A percentile compares a stretch with the other conserved stretches of the same genome.
phyloP scores from a whole-genome alignment of 2,797 vertebrate genomes.

The Varecia variegata region DNA sequence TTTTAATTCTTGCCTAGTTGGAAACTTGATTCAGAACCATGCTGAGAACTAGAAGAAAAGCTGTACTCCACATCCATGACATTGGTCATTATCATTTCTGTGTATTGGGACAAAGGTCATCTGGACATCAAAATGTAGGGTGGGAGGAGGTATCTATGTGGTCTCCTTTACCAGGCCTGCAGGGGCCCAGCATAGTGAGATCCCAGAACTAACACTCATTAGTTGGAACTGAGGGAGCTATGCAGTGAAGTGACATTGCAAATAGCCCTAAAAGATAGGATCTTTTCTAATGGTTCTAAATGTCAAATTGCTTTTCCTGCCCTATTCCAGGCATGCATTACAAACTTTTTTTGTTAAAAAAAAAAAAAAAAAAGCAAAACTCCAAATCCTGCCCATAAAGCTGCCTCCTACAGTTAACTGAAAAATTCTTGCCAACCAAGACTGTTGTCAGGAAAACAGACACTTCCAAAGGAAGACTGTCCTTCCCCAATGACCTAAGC shows the following conservation, averaged over 20 bases:
- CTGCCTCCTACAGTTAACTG: not conserved
- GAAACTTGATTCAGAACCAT: conserved; percentile 46
- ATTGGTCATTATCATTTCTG: not conserved
- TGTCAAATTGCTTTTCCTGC: conserved; percentile 13
- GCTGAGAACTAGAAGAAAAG: conserved; percentile 28
- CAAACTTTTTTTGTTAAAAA: not conserved
- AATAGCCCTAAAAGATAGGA: not conserved
- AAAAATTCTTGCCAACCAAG: conserved; percentile 30
- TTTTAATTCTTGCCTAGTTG: conserved; percentile 47
- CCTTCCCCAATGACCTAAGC: not conserved
- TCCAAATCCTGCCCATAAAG: not conserved
- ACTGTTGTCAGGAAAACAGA: conserved; percentile 24
- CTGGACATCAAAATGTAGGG: not conserved
- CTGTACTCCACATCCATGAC: not conserved
- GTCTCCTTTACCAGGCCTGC: not conserved
- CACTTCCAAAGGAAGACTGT: not conserved
- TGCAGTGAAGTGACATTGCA: not conserved
- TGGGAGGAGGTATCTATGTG: not conserved
- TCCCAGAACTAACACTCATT: not conserved
- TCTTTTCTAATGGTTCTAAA: conserved; percentile 23
- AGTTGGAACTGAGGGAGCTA: not conserved
- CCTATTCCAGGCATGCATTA: not conserved
- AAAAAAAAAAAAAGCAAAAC: not conserved
- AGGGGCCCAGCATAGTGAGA: not conserved
- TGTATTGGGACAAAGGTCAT: conserved; percentile 5